phyloP scores from a whole-genome alignment of 92 coral and sea anemone genomes.

The Bergia sp. region DNA sequence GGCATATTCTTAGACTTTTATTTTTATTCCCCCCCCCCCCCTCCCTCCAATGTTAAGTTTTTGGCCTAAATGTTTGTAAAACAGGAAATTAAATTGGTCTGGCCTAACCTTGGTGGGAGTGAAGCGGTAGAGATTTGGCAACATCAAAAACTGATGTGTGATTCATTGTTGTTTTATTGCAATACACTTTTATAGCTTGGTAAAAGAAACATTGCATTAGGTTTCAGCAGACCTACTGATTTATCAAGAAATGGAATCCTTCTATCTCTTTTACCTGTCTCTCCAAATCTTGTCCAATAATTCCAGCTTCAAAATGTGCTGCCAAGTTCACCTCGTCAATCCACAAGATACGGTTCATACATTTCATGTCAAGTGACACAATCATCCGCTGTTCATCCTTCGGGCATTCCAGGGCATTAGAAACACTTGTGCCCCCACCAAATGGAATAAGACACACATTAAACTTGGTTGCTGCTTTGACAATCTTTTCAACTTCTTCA shows the following conservation, averaged over 20 bases:
- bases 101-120: too few relatives aligned
- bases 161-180: too few relatives aligned
- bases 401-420: constrained; percentile 94
- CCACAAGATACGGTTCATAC: constrained; percentile 95
- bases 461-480: constrained; percentile 74
- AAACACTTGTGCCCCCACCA: constrained; percentile 99
- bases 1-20: too few relatives aligned
- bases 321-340: constrained; percentile 91
- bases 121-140: too few relatives aligned
- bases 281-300: constrained; percentile 94
- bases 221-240: too few relatives aligned
- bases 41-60: too few relatives aligned
- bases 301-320: constrained; percentile 96
- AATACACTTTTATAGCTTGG: too few relatives aligned
- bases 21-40: too few relatives aligned
- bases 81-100: too few relatives aligned
- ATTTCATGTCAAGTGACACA: constrained; percentile 93
- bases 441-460: constrained; percentile 97
- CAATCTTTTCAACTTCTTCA: constrained; percentile 86
- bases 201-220: too few relatives aligned
- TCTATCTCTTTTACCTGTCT: constrained; percentile 58
- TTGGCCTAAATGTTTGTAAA: too few relatives aligned
- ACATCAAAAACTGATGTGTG: too few relatives aligned
- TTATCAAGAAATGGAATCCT: background rate
- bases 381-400: constrained; percentile 86